Conservation (phyloP, 2,113 vertebrate genomes). For the Pseudonaja textilis region DNA sequence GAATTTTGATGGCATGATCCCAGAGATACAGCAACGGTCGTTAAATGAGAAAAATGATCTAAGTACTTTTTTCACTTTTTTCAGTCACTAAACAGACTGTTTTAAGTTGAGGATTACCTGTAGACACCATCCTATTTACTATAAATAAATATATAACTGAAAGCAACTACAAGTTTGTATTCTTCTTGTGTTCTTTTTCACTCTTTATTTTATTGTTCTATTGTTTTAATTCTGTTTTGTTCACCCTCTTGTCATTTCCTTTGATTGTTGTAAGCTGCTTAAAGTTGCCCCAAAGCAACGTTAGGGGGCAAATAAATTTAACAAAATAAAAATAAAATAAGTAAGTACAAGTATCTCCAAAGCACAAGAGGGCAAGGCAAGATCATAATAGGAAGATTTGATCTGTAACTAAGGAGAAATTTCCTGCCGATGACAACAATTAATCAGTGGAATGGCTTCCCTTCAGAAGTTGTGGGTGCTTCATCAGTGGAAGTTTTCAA, state of each 20-base stretch:
- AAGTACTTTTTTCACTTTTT: too few relatives aligned
- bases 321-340: neutral
- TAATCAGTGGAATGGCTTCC: neutral
- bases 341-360: neutral
- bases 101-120: too few relatives aligned
- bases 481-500: neutral
- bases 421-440: neutral
- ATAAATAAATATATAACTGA: neutral
- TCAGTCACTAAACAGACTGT: too few relatives aligned
- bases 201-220: neutral
- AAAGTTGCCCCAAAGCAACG: neutral
- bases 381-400: neutral
- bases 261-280: neutral
- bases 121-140: neutral
- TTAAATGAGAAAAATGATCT: too few relatives aligned
- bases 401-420: neutral
- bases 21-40: too few relatives aligned
- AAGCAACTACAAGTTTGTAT: neutral
- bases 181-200: neutral
- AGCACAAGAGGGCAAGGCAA: neutral
- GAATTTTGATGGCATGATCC: too few relatives aligned
- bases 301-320: neutral
- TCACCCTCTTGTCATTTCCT: neutral
- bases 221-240: neutral
- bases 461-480: neutral